Evolutionary conservation across 30 jellyfish, hydroid and myxozoan genomes (phyloP), one percentile per base, ranked within the genome.

Genomic region (Mastigias papua): DNA sequence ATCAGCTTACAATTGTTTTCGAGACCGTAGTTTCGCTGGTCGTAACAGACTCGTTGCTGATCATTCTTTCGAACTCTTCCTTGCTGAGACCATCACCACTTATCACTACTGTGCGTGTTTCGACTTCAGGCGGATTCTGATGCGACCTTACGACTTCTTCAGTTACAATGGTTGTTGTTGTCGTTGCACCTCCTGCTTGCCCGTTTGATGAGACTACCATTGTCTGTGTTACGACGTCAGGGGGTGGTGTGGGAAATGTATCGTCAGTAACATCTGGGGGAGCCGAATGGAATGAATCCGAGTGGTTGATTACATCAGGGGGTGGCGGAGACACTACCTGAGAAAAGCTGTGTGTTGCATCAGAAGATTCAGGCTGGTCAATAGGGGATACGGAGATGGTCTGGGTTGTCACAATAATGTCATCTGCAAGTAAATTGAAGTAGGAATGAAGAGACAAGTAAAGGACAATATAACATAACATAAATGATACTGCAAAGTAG

Each of bases 281-380:
- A 21, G 86, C 26, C 23, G 34, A 17, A 25, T 34, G 37, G 21
- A 84, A 4, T 21, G 80, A 28, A 37, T 69, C 86, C 34, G 86
- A 71, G 57, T 83, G 86, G 73, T 76, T 83, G 93, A 83, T 83
- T 74, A 83, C 80, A 51, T 83, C 93, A 2, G 93, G 93, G 49
- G 93, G 93, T 25, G 93, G 93, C 19, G 93, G 80, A 2, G 82
- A 15, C 31, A 67, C 46, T 23, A 67, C 23, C n/a, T n/a, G n/a
- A n/a, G n/a, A n/a, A 10, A 86, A 16, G 21, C 48, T 54, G 27
- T 57, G 23, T 0, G 86, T 5, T 26, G 74, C 48, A 51, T 51
- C 25, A 21, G 67, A 51, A 2, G 67, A 23, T 5, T 16, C 67
- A 2, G 67, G 25, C 17, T 51, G 27, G 33, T 83, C 93, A 10